Conservation (phyloP, 2,113 vertebrate species). For the Calonectris borealis region DNA sequence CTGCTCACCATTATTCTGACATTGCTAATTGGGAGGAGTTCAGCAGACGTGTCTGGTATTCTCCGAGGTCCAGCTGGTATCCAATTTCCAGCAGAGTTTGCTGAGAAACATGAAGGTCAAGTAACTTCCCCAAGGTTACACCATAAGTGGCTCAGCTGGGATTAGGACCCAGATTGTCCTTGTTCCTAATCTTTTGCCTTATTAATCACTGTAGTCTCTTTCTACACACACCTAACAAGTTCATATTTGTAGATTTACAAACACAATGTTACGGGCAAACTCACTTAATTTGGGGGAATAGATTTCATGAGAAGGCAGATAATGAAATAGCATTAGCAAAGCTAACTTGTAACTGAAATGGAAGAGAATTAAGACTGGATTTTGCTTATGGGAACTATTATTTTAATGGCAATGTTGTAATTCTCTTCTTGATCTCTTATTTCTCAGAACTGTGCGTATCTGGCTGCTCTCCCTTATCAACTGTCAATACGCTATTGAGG, state of each 20-base stretch:
- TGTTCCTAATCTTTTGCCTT: conserved; percentile 44
- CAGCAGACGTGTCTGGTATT: neutral
- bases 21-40: conserved; percentile 6
- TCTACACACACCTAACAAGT: neutral
- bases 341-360: neutral
- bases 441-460: neutral
- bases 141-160: conserved; percentile 51
- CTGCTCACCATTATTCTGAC: neutral
- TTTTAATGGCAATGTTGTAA: neutral
- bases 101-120: conserved; percentile 51
- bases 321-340: neutral
- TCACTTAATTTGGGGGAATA: neutral
- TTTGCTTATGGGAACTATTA: neutral
- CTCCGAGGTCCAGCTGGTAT: conserved; percentile 42
- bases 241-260: neutral
- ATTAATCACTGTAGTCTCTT: conserved; percentile 12
- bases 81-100: conserved; percentile 40
- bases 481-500: neutral
- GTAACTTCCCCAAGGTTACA: conserved; percentile 52
- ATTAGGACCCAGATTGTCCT: conserved; percentile 35
- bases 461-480: neutral
- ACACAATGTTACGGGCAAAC: neutral
- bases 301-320: neutral
- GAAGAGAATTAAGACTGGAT: neutral
- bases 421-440: neutral